Evolutionary conservation across 2,113 vertebrate species (phyloP), one percentile per base, ranked within the genome.

Genomic region (Neogobius melanostomus): DNA sequence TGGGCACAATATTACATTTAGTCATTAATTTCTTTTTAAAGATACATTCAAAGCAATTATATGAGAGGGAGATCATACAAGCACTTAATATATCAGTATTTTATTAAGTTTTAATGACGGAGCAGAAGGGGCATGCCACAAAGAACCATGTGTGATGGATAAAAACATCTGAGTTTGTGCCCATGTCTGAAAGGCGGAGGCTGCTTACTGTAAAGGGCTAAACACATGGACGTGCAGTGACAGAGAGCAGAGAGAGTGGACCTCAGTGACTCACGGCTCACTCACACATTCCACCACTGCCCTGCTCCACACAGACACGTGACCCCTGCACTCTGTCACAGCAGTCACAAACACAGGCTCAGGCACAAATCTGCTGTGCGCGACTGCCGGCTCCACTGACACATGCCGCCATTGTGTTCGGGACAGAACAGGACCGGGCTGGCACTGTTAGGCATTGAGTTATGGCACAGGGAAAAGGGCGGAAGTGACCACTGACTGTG

Each of bases 341-440:
- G 59, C 81, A 63, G 74, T 44, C 70, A 65, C 82, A 66, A 69
- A 75, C 80, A 59, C 75, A 74, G 65, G 65, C 68, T 68, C 63
- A 47, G 71, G 81, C 84, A 84, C 70, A 76, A 73, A 44, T 61
- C 51, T 46, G 45, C 81, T 82, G 77, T 76, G 82, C 54, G 84
- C 62, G 6, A 75, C 48, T 61, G 82, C 66, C 57, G 46, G 75
- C 79, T 89, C 86, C 89, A 36, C 28, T 36, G 28, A 36, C 28
- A 36, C 28, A 81, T 80, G 89, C 72, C 71, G 81, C 76, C 82
- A 88, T 92, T 92, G 91, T 91, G 76, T 15, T 8, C 48, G 0
- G 44, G 80, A 79, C 67, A 81, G 83, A 82, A 82, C 77, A 81
- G 83, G 82, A 82, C 77, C 69, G 86, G 21, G 74, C 43, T 64